phyloP scores from a whole-genome alignment of 1,140 invertebrate genomes.

The Globodera rostochiensis region DNA sequence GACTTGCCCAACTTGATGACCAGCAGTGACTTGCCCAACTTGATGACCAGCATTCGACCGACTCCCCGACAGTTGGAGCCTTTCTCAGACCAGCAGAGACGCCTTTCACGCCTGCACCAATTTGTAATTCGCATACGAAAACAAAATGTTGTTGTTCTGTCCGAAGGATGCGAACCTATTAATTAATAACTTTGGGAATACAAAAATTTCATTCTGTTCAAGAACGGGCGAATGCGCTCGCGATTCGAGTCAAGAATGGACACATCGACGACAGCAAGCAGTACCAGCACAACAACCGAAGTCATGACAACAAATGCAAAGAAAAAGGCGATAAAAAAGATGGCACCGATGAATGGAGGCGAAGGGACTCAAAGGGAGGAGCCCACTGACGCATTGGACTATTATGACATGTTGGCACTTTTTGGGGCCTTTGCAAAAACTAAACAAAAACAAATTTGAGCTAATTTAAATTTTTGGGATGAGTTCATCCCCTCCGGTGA shows the following conservation, averaged over 20 bases:
- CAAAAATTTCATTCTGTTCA: slow-evolving; percentile 4
- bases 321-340: not conserved
- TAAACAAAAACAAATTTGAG: no score
- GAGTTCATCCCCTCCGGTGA: no score
- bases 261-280: slow-evolving; percentile 7
- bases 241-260: not conserved
- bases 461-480: no score
- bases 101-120: not conserved
- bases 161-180: no score
- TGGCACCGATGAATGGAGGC: not conserved
- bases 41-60: not conserved
- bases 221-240: slow-evolving; percentile 26
- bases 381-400: slow-evolving; percentile 44
- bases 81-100: not conserved
- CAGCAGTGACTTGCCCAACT: not conserved
- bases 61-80: not conserved
- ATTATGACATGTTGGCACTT: slow-evolving; percentile 47
- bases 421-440: no score
- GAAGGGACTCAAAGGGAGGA: not conserved
- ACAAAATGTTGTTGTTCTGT: not conserved
- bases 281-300: slow-evolving; percentile 19
- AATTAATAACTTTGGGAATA: not conserved
- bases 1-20: no score
- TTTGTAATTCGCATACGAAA: slow-evolving; percentile 3
- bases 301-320: slow-evolving; percentile 18